Base-by-base conservation (phyloP, 2,888 invertebrate genomes). In the Ecliptopera silaceata region DNA sequence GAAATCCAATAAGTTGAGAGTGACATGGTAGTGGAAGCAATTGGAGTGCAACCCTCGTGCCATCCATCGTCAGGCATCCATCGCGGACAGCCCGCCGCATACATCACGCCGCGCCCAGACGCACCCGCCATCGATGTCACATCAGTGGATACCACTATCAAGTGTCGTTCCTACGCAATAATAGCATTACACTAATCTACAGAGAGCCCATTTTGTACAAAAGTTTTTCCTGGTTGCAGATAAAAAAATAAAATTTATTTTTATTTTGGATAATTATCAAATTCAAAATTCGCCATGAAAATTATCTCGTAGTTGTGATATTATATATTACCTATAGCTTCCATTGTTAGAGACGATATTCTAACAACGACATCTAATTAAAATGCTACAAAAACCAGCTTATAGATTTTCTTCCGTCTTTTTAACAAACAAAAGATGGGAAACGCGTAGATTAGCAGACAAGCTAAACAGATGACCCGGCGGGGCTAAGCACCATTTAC, bases 41-140 rank as follows among this genome's bases (percentile, higher is more conserved):
- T 61, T 52, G 55, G 15, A 43, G 39, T 46, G 45, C 56, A 53
- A 58, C 59, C 38, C 55, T 52, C 51, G 34, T 15, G 57, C 59
- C 17, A 62, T 62, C 64, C 63, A 58, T 66, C 65, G 44, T 20
- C 44, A 12, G 42, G 22, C 42, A 20, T 63, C 62, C 62, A 51
- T 59, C 61, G 48, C 54, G 47, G 63, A 61, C 64, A 60, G 59
- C 60, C 53, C 38, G 38, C 44, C 46, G 51, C 59, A 61, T 59
- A 53, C 64, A 56, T 63, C 62, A 61, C 56, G 64, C 62, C 55
- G 56, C 65, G 53, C 61, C 63, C 61, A 49, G 58, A 50, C 59
- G 15, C 62, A 55, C 67, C 64, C 54, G 55, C 17, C 13, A 20
- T 53, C 58, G 36, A 53, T 55, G 46, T 17, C 31, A 2, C 41